phyloP scores from a whole-genome alignment of 2,113 vertebrate species.

The Anoura caudifer region DNA sequence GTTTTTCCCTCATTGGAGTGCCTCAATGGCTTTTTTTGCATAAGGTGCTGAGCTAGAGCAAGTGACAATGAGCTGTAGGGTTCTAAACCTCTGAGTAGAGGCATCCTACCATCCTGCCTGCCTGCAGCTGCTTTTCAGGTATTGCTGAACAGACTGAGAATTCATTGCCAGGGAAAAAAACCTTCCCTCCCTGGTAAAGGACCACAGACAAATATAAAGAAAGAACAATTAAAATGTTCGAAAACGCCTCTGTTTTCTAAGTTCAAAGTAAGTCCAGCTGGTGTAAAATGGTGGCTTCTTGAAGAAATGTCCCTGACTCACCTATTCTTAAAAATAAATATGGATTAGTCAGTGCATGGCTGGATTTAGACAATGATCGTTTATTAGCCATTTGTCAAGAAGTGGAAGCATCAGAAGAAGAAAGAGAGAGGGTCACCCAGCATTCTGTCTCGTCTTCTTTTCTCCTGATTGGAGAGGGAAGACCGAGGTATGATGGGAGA shows the following conservation, averaged over 20 bases:
- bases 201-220: background rate
- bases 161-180: background rate
- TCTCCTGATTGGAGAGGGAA: background rate
- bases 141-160: background rate
- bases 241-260: background rate
- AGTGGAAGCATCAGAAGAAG: background rate
- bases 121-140: background rate
- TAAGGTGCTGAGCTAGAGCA: background rate
- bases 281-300: background rate
- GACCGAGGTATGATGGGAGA: rapidly evolving
- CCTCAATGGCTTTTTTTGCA: too few species aligned
- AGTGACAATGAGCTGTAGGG: background rate
- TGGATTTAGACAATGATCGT: background rate
- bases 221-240: background rate
- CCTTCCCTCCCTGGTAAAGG: background rate
- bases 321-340: background rate
- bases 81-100: background rate
- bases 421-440: too few species aligned
- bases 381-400: background rate
- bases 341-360: background rate
- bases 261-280: background rate
- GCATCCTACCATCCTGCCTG: too few species aligned
- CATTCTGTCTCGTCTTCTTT: background rate
- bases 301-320: background rate
- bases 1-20: rapidly evolving